phyloP scores from a whole-genome alignment of 1,140 invertebrate species.

The Mesaphorura yosii region DNA sequence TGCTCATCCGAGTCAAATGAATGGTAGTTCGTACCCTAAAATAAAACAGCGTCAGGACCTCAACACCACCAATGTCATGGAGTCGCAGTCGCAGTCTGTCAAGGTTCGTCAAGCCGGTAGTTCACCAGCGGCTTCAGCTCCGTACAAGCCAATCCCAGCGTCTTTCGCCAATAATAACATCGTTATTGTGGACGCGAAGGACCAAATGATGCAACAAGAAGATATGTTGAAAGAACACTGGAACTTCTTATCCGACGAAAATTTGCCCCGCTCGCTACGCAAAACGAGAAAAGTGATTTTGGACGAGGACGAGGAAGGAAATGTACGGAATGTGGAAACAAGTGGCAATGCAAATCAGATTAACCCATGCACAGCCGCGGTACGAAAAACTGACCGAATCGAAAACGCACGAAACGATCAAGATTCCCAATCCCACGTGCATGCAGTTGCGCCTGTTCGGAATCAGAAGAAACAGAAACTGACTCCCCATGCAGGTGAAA shows the following conservation, averaged over 20 bases:
- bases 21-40: no score
- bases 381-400: conserved; percentile 1
- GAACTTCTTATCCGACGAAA: conserved; percentile 28
- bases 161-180: background rate
- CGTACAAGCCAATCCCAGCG: background rate
- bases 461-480: background rate
- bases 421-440: background rate
- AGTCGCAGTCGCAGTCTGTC: background rate
- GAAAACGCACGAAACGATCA: background rate
- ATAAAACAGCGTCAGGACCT: background rate
- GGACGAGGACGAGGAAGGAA: conserved; percentile 18
- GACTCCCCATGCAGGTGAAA: background rate
- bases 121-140: background rate
- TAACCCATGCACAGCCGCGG: background rate
- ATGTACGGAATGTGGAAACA: background rate
- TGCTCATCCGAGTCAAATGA: no score
- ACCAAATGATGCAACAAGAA: background rate
- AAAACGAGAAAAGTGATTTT: conserved; percentile 29
- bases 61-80: background rate
- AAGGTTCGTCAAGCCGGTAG: background rate
- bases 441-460: background rate
- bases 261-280: conserved; percentile 25
- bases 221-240: conserved; percentile 20
- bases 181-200: background rate
- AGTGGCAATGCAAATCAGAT: background rate